These are phyloP conservation scores for Bilobella aurantiaca DNA, from an alignment of 1,140 invertebrate genomes.

Conservation along the genomic window DNA sequence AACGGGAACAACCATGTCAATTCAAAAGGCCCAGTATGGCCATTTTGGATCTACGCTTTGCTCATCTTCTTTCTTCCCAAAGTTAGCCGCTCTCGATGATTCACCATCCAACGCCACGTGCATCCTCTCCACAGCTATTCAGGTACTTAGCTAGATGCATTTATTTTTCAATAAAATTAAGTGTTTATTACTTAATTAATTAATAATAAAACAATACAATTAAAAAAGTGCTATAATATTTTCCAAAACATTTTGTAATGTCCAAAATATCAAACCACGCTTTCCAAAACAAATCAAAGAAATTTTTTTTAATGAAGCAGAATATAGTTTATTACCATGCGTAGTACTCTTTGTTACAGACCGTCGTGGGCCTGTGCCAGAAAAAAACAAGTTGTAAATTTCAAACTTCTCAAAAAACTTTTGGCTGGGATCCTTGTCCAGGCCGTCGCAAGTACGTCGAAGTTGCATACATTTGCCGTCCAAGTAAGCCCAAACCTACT, in stretches of 20 bases:
- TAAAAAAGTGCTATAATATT: too few relatives aligned
- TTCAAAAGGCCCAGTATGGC: conserved; percentile 65
- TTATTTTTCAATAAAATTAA: too few relatives aligned
- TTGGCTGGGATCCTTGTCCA: conserved; percentile 67
- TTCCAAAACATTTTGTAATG: too few relatives aligned
- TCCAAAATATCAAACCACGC: too few relatives aligned
- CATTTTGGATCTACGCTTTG: conserved; percentile 42
- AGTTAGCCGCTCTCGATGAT: conserved; percentile 32
- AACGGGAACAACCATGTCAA: conserved; percentile 70
- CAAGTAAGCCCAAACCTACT: conserved; percentile 67
- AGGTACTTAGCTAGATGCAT: too few relatives aligned
- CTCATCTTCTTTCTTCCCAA: conserved; percentile 38
- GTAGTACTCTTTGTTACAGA: conserved; percentile 83
- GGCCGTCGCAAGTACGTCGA: conserved; percentile 75
- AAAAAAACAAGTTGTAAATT: conserved; percentile 80
- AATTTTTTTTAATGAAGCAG: background rate
- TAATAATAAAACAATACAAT: too few relatives aligned
- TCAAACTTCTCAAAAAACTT: conserved; percentile 64
- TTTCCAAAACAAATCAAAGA: too few relatives aligned
- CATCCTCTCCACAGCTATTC: conserved; percentile 45
- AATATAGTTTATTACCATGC: conserved; percentile 23
- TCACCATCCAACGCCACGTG: conserved; percentile 42
- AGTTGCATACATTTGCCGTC: conserved; percentile 85
- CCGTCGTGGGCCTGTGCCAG: conserved; percentile 79
- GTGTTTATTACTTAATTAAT: too few relatives aligned